Conservation (phyloP, 2,113 vertebrate genomes). For the Vidua chalybeata region DNA sequence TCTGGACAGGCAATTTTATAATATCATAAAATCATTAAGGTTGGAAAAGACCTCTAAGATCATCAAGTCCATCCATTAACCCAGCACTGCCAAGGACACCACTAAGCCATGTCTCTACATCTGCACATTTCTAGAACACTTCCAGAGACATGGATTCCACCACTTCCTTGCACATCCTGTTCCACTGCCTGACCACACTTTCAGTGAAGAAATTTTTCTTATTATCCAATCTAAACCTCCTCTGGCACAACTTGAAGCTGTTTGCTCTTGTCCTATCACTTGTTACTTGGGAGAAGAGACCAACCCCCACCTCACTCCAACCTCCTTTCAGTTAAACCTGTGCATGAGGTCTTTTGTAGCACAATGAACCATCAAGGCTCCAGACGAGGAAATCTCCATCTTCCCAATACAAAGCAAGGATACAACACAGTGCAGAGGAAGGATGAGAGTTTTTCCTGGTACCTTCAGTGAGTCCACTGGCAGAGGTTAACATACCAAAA, state of each 20-base stretch:
- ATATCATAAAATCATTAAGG: not conserved
- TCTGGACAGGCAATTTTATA: not conserved
- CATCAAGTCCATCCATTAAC: not conserved
- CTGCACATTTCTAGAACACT: not conserved
- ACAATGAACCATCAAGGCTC: not conserved
- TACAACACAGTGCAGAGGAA: not conserved
- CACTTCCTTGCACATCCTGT: not conserved
- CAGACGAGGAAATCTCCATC: not conserved
- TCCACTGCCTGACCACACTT: not conserved
- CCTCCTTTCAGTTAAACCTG: not conserved
- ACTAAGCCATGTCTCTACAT: not conserved
- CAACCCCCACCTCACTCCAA: rapidly evolving
- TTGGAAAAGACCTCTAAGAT: not conserved
- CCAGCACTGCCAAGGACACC: not conserved
- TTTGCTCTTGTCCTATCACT: not conserved
- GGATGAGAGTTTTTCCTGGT: not conserved
- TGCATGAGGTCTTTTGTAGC: not conserved
- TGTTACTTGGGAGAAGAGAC: not conserved
- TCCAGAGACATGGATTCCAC: not conserved
- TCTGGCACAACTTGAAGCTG: not conserved
- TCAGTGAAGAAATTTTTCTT: not conserved
- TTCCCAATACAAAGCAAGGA: not conserved
- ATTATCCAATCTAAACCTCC: not conserved
- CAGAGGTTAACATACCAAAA: not conserved
- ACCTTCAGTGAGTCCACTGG: not conserved